Percentiles rank a stretch among this genome's conserved stretches.
phyloP scores from a whole-genome alignment of 1,140 invertebrate genomes.

The Zeugodacus cucurbitae region DNA sequence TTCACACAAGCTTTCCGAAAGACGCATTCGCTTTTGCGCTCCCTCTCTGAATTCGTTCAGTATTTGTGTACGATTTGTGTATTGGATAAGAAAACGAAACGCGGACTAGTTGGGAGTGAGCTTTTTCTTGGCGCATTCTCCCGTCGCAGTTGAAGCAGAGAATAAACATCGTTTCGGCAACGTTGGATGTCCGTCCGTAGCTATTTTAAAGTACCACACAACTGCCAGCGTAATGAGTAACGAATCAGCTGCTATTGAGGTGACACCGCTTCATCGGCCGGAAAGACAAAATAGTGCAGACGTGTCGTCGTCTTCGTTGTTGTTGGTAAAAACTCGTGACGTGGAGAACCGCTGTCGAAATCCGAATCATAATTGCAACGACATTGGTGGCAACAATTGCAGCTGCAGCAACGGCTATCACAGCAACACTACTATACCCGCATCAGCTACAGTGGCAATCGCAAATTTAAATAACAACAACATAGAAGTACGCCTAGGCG shows the following conservation, averaged over 20 bases:
- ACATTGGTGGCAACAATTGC: slow-evolving; percentile 16
- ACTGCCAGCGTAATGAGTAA: slow-evolving; percentile 55
- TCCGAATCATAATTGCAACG: slow-evolving; percentile 29
- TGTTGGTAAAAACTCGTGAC: slow-evolving; percentile 42
- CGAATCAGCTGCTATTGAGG: slow-evolving; percentile 57
- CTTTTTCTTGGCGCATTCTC: slow-evolving; percentile 1
- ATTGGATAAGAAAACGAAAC: background rate
- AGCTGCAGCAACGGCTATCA: slow-evolving; percentile 13
- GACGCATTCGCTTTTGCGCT: background rate
- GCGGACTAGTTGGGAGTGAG: background rate
- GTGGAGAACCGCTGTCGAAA: slow-evolving; percentile 48
- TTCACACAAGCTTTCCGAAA: background rate
- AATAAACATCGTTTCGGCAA: background rate
- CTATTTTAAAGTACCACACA: slow-evolving; percentile 21
- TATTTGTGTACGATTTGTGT: background rate
- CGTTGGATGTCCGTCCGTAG: background rate
- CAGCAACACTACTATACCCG: background rate
- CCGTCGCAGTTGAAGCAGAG: background rate
- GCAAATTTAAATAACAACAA: slow-evolving; percentile 45
- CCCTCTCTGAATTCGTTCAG: background rate
- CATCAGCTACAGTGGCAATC: slow-evolving; percentile 34
- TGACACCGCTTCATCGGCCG: slow-evolving; percentile 59
- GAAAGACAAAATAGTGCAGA: slow-evolving; percentile 44
- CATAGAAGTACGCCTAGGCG: slow-evolving; percentile 48
- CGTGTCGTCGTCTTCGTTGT: slow-evolving; percentile 41